Percentiles rank a stretch among this genome's conserved stretches.
Evolutionary conservation across 2,113 vertebrate species (phyloP).

Genomic region (Panthera tigris): DNA sequence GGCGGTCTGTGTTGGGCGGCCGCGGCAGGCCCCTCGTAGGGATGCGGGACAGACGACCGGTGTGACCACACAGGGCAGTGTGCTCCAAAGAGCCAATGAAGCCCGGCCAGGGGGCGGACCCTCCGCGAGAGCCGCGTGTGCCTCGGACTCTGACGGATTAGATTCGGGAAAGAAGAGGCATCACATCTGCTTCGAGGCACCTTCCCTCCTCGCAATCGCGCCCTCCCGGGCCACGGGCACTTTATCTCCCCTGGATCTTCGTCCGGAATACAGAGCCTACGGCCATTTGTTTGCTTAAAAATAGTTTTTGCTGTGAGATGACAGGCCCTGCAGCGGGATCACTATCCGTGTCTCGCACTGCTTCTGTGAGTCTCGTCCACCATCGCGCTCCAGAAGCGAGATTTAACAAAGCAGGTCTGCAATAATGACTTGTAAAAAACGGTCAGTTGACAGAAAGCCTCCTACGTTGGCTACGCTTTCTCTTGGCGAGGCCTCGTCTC

Average conservation of each 20-base stretch:
- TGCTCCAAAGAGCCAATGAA: not conserved
- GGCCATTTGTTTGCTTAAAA: not conserved
- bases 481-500: not conserved
- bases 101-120: too few species aligned
- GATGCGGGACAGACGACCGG: rapidly evolving
- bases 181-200: not conserved
- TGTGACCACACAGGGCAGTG: rapidly evolving
- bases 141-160: too few species aligned
- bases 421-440: not conserved
- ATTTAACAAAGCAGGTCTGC: not conserved
- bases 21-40: too few species aligned
- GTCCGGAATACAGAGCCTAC: not conserved
- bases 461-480: not conserved
- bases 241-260: not conserved
- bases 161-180: too few species aligned
- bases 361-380: rapidly evolving
- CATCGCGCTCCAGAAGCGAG: rapidly evolving
- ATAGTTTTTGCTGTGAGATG: not conserved
- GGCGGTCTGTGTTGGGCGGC: too few species aligned
- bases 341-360: rapidly evolving
- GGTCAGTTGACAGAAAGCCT: rapidly evolving
- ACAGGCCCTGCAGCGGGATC: too few species aligned
- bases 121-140: too few species aligned
- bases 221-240: not conserved
- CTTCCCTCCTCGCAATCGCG: rapidly evolving